Conservation (phyloP, 2,888 invertebrate species). For the Nephrotoma appendiculata region DNA sequence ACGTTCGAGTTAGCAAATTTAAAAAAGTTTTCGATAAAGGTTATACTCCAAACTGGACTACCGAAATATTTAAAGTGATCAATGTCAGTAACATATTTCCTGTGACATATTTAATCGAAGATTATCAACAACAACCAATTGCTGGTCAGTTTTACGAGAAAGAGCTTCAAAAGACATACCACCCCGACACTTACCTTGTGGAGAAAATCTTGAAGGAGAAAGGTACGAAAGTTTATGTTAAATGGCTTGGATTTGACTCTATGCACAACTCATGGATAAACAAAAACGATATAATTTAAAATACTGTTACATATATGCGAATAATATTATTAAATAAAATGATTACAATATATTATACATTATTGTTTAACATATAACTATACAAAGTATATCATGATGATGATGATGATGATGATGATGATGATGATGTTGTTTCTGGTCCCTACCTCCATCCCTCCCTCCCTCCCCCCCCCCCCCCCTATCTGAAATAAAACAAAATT, state of each 20-base stretch:
- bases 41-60: neutral
- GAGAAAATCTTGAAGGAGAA: neutral
- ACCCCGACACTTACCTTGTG: neutral
- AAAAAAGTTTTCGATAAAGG: too few species aligned
- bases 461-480: too few species aligned
- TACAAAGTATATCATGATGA: too few species aligned
- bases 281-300: neutral
- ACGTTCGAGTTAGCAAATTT: neutral
- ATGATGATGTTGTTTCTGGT: too few species aligned
- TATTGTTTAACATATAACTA: too few species aligned
- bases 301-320: too few species aligned
- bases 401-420: too few species aligned
- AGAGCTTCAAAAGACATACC: neutral
- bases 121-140: neutral
- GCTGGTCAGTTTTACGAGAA: neutral
- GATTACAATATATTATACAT: too few species aligned
- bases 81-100: neutral
- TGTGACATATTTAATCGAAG: neutral
- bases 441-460: too few species aligned
- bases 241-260: neutral
- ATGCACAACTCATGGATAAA: neutral
- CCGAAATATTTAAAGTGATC: neutral
- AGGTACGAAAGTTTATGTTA: neutral
- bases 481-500: too few species aligned
- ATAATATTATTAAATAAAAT: too few species aligned